Conservation (phyloP, 2,888 invertebrate genomes). For the Phanerotoma sp. region DNA sequence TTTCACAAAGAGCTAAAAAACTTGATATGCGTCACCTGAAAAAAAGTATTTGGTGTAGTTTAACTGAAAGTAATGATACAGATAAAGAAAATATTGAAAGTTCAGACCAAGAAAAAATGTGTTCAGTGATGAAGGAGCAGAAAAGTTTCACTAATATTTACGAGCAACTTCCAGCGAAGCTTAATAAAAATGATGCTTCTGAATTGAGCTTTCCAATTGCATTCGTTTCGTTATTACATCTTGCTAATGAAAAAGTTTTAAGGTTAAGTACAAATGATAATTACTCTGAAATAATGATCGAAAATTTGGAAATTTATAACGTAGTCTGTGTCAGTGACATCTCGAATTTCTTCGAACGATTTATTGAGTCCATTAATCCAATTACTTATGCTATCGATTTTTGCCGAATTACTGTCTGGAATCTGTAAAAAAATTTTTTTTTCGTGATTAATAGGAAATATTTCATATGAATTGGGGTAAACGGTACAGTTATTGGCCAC, state of each 20-base stretch:
- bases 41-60: conserved; percentile 69
- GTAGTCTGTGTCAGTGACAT: too few relatives aligned
- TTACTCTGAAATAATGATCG: neutral
- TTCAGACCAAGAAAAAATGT: conserved; percentile 30
- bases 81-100: conserved; percentile 45
- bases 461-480: too few relatives aligned
- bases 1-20: conserved; percentile 81
- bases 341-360: too few relatives aligned
- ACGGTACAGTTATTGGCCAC: too few relatives aligned
- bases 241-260: conserved; percentile 79
- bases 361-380: too few relatives aligned
- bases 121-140: conserved; percentile 34
- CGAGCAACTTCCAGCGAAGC: conserved; percentile 60
- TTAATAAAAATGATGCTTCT: conserved; percentile 67
- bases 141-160: conserved; percentile 61
- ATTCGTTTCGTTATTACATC: conserved; percentile 77
- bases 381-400: too few relatives aligned
- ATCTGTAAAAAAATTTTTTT: too few relatives aligned
- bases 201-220: conserved; percentile 78
- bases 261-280: neutral
- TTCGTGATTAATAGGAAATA: too few relatives aligned
- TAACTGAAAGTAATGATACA: conserved; percentile 54
- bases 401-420: too few relatives aligned
- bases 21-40: conserved; percentile 86
- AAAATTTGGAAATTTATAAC: too few relatives aligned